Conservation (phyloP, 2,888 invertebrate genomes). For the Chrysomela aeneicollis region DNA sequence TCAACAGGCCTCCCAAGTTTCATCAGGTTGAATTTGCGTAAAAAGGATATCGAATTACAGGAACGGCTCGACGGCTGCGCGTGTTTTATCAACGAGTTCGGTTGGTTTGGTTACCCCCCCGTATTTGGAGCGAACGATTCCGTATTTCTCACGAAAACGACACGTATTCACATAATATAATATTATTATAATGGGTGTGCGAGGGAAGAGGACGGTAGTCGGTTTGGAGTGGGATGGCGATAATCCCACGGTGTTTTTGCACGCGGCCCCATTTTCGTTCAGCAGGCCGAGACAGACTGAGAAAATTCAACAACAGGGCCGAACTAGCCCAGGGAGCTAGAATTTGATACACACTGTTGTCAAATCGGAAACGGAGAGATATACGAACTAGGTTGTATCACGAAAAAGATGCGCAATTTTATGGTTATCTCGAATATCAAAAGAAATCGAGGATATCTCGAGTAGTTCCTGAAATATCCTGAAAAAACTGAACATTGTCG, state of each 20-base stretch:
- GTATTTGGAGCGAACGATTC: constrained; percentile 40
- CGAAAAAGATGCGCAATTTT: no score
- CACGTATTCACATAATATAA: constrained; percentile 30
- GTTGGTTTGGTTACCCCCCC: constrained; percentile 29
- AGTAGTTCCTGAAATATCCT: no score
- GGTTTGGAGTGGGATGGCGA: constrained; percentile 28
- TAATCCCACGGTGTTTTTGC: constrained; percentile 25
- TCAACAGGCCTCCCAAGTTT: no score
- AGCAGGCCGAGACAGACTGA: no score
- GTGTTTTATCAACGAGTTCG: constrained; percentile 7
- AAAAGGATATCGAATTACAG: constrained; percentile 22
- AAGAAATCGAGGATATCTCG: no score
- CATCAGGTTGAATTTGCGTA: constrained; percentile 5
- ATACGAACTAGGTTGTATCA: no score
- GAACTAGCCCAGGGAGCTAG: no score
- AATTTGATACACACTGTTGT: no score
- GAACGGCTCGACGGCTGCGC: constrained; percentile 21
- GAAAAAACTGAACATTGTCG: no score
- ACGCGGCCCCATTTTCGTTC: constrained; percentile 26
- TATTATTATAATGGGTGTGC: constrained; percentile 29
- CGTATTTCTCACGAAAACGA: constrained; percentile 38
- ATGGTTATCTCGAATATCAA: no score
- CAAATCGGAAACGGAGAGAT: no score
- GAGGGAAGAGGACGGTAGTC: constrained; percentile 28
- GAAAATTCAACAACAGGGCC: no score